Evolutionary conservation across 2,797 vertebrate genomes (phyloP), one percentile per base, ranked within the genome.

Genomic region (Simalia tracyae): DNA sequence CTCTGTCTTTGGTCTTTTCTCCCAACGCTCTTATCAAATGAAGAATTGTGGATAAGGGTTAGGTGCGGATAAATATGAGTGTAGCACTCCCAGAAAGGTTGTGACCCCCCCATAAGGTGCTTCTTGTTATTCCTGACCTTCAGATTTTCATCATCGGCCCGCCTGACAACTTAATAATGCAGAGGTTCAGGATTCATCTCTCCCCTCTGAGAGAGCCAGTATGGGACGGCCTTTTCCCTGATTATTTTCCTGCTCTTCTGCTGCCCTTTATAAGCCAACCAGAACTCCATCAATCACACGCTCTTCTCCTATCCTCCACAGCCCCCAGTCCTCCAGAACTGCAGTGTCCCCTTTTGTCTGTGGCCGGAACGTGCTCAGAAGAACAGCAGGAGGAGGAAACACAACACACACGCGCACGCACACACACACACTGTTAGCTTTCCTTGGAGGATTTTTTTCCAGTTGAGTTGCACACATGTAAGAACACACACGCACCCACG

Each of bases 11-110:
- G 31, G 46, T 42, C 60, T 64, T 50, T 60, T 59, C 94, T 95
- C 96, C 96, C 97, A 96, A 94, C 95, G 97, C 98, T 98, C 98
- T 99, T 99, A 99, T 99, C 99, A 98, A 99, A 98, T 98, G 98
- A 99, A 99, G 98, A 99, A 99, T 99, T 98, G 98, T 97, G 98
- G 98, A 98, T 99, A 98, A 99, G 99, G 99, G 99, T 99, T 99
- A 99, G 98, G 98, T 98, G 98, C 98, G 99, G 99, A 99, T 99
- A 99, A 99, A 99, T 98, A 99, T 98, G 98, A 99, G 98, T 98
- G 98, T 99, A 99, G 98, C 98, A 98, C 97, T 98, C 97, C 97
- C 97, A 98, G 98, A 98, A 98, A 98, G 98, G 98, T 98, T 96
- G 88, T 91, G 98, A 99, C 98, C 99, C 98, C 97, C 98, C 97